A percentile compares a stretch with the other conserved stretches of the same genome.
Evolutionary conservation across 2,888 invertebrate genomes (phyloP).

Genomic region (Pimpla rufipes): DNA sequence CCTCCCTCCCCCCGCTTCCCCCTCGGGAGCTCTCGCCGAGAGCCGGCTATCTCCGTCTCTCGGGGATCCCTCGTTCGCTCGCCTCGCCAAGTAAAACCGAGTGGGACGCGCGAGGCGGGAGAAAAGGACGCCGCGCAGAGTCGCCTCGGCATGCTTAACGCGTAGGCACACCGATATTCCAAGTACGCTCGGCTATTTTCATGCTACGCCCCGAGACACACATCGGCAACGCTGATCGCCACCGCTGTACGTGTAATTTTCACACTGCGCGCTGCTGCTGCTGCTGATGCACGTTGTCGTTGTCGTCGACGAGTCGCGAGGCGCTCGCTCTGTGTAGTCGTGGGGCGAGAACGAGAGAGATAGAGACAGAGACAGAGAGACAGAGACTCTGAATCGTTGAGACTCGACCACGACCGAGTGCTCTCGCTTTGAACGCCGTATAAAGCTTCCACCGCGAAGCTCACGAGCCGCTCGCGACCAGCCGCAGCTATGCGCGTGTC

Average conservation of each 20-base stretch:
- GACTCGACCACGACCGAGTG: constrained; percentile 15
- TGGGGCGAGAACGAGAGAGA: too few relatives aligned
- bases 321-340: too few relatives aligned
- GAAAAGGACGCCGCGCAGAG: constrained; percentile 21
- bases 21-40: neutral
- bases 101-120: constrained; percentile 10
- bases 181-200: constrained; percentile 80
- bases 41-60: constrained; percentile 62
- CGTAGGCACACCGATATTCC: constrained; percentile 79
- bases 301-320: neutral
- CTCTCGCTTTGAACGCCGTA: constrained; percentile 17
- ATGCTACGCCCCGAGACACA: constrained; percentile 76
- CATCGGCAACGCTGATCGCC: constrained; percentile 49
- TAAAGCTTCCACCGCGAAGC: constrained; percentile 2
- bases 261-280: too few relatives aligned
- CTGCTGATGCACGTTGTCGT: neutral
- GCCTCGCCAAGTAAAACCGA: constrained; percentile 25
- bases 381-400: constrained; percentile 8
- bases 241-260: neutral
- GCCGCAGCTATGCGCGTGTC: neutral
- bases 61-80: constrained; percentile 55
- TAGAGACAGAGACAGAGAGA: neutral
- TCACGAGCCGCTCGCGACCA: neutral
- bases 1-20: constrained; percentile 45
- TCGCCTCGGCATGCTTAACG: constrained; percentile 76